A percentile compares a stretch with the other conserved stretches of the same genome.
These are phyloP conservation scores for Adelosebastes latens DNA, from an alignment of 2,797 vertebrate genomes.

Conservation along the genomic window DNA sequence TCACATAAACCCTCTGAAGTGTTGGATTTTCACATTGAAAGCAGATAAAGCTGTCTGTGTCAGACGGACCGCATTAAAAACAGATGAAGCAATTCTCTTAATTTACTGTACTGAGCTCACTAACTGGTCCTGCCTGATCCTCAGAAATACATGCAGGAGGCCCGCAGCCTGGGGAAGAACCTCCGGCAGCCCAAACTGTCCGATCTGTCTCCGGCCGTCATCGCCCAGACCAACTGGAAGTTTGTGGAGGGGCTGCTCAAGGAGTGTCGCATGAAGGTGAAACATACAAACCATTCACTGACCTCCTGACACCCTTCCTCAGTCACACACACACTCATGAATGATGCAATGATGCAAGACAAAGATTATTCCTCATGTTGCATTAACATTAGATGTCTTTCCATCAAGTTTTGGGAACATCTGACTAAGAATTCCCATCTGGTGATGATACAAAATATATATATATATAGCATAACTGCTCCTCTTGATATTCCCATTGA, in stretches of 20 bases:
- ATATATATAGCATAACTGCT: no score
- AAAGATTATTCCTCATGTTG: background rate
- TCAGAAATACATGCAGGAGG: conserved; percentile 94
- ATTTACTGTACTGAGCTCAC: background rate
- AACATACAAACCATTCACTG: background rate
- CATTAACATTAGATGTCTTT: background rate
- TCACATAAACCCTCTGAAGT: background rate
- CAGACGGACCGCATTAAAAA: background rate
- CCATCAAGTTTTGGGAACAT: background rate
- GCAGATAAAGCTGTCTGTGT: background rate
- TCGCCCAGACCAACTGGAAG: conserved; percentile 95
- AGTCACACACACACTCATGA: background rate
- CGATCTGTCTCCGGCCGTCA: conserved; percentile 93
- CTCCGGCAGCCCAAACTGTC: conserved; percentile 93
- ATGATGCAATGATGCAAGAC: background rate
- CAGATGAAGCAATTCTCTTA: background rate
- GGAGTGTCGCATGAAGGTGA: conserved; percentile 96
- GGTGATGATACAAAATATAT: background rate
- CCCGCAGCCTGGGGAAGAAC: conserved; percentile 90
- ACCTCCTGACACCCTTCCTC: background rate
- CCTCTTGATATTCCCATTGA: background rate
- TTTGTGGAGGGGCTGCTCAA: conserved; percentile 95
- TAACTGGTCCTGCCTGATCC: conserved; percentile 40
- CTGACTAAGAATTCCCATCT: background rate
- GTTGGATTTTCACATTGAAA: background rate